Evolutionary conservation across 2,888 invertebrate species (phyloP).

Genomic region (Hydrotaea diabolus): DNA sequence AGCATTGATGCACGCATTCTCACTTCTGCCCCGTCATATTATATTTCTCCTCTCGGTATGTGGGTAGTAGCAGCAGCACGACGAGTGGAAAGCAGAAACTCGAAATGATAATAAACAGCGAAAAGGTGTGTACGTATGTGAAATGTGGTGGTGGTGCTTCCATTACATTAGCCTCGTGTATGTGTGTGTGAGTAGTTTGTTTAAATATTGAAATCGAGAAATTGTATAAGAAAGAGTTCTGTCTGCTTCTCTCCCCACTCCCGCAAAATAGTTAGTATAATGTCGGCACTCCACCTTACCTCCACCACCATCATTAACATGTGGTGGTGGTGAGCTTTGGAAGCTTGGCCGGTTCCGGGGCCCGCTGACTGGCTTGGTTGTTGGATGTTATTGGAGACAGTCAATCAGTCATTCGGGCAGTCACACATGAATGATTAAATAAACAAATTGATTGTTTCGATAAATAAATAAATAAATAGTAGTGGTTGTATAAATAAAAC

Average conservation of each 20-base stretch:
- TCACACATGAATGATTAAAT: not conserved
- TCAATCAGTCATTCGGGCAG: not conserved
- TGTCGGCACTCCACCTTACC: not conserved
- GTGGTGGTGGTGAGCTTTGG: not conserved
- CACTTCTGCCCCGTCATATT: too few relatives aligned
- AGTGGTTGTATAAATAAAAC: slow-evolving; percentile 21
- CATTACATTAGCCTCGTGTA: not conserved
- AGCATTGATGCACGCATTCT: too few relatives aligned
- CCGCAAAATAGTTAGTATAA: not conserved
- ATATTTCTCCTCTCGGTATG: not conserved
- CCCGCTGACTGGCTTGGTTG: too few relatives aligned
- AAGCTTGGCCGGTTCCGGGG: not conserved
- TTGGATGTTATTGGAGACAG: slow-evolving; percentile 29
- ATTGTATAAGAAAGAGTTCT: not conserved
- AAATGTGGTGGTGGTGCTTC: not conserved
- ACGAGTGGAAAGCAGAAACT: not conserved
- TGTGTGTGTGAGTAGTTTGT: not conserved
- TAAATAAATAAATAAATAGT: not conserved
- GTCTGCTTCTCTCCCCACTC: not conserved
- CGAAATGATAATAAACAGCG: not conserved
- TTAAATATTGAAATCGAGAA: not conserved
- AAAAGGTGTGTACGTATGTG: slow-evolving; percentile 8
- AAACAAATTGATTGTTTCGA: not conserved
- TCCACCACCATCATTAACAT: not conserved
- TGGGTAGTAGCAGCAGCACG: not conserved